phyloP scores from a whole-genome alignment of 2,797 vertebrate genomes.

The Micropoecilia bifurca region DNA sequence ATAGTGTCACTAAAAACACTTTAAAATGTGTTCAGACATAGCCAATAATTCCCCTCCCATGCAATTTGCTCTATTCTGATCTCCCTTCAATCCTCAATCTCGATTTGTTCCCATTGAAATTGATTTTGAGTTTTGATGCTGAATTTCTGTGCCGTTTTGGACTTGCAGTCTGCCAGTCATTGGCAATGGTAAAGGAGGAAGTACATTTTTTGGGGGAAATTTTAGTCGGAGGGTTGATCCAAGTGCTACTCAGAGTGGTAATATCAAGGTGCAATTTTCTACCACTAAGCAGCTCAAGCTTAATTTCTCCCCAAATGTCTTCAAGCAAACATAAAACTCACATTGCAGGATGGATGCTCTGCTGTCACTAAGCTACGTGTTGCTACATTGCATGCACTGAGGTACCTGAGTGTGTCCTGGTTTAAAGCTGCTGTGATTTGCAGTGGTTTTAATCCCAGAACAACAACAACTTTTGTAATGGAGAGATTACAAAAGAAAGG shows the following conservation, averaged over 20 bases:
- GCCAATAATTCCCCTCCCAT: no score
- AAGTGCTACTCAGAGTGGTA: neutral
- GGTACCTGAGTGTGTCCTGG: neutral
- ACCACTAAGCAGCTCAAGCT: neutral
- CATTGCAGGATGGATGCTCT: neutral
- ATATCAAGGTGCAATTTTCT: neutral
- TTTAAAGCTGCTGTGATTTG: neutral
- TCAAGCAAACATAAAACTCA: neutral
- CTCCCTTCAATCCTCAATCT: no score
- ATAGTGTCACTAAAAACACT: conserved; percentile 27
- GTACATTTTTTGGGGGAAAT: neutral
- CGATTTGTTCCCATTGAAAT: neutral
- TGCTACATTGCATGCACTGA: neutral
- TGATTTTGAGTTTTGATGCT: neutral
- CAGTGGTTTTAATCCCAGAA: neutral
- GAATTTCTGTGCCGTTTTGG: no score
- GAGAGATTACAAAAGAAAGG: neutral
- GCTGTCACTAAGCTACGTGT: neutral
- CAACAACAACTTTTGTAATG: neutral
- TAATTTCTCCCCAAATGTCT: neutral
- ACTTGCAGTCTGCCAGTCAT: no score
- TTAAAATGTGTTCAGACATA: conserved; percentile 15
- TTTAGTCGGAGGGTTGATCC: neutral
- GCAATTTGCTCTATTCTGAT: no score
- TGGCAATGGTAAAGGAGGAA: no score